Percentiles rank a stretch among this genome's conserved stretches.
These are phyloP conservation scores for Oppia nitens DNA, from an alignment of 1,140 invertebrate species.

Conservation along the genomic window DNA sequence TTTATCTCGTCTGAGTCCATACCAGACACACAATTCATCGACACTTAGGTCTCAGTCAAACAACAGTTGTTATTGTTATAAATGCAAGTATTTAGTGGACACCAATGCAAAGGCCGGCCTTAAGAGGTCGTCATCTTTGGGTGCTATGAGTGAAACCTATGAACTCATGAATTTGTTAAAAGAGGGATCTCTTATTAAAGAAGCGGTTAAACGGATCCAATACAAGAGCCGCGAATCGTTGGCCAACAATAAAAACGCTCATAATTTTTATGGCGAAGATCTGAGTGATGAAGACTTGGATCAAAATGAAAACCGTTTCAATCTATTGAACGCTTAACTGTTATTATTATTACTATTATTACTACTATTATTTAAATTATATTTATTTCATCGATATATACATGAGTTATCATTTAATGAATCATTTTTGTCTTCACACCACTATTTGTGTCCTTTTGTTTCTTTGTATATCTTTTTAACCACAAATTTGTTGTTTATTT, in stretches of 20 bases:
- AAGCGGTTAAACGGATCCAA: constrained; percentile 46
- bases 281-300: not conserved
- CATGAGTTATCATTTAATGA: no score
- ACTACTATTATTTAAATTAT: no score
- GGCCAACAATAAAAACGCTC: not conserved
- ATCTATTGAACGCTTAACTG: not conserved
- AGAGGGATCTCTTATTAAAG: constrained; percentile 47
- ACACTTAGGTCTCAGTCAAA: no score
- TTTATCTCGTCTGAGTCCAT: constrained; percentile 37
- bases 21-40: constrained; percentile 35
- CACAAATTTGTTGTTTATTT: not conserved
- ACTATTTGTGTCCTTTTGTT: not conserved
- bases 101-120: constrained; percentile 17
- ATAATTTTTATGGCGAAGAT: not conserved
- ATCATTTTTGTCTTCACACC: no score
- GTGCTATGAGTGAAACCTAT: constrained; percentile 28
- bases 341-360: no score
- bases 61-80: constrained; percentile 19
- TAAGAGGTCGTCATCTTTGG: constrained; percentile 35
- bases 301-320: not conserved
- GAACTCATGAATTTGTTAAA: constrained; percentile 43
- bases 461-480: not conserved
- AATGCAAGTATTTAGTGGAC: constrained; percentile 19
- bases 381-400: no score
- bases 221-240: no score